Evolutionary conservation across 1,140 invertebrate species (phyloP), one percentile per base, ranked within the genome.

Genomic region (Sycophila sp.): DNA sequence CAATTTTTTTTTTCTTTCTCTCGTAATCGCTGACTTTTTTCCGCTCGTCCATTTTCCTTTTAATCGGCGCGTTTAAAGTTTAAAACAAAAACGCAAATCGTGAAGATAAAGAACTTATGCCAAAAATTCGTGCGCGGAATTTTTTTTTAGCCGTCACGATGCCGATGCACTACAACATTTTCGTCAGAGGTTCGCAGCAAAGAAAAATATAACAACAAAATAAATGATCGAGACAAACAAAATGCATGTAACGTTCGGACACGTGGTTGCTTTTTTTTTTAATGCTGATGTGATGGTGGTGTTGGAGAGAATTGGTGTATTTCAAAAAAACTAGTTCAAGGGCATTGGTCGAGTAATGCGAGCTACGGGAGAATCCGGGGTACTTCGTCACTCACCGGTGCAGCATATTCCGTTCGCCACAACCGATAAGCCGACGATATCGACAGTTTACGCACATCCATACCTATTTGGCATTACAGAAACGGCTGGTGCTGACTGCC

Each of bases 381-480:
- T 84, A 70, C 69, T 70, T 83, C 80, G 83, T 85, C 85, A 85
- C 85, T 85, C 85, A 86, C 85, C 85, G 82, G 84, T 76, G 83
- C n/a, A n/a, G n/a, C n/a, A n/a, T n/a, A n/a, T n/a, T n/a, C n/a
- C n/a, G n/a, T n/a, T n/a, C n/a, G 84, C 83, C 85, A 83, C 24
- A 56, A 86, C 84, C 85, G 84, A 85, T 86, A 83, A 84, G 83
- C 79, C 56, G 63, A 85, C 83, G 81, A 84, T 84, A 82, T 80
- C 84, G 82, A 83, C 81, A 81, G n/a, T n/a, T n/a, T 83, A 80
- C 80, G 80, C 82, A 84, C 84, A 85, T 85, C 83, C 83, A 85
- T 81, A 84, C 81, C 83, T 86, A 86, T 86, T 86, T 86, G 85
- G 85, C 84, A 86, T 86, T 86, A 85, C 81, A 84, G 78, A 83